Conservation (phyloP, 2,888 invertebrate genomes). For the Cataglyphis altisquamis region DNA sequence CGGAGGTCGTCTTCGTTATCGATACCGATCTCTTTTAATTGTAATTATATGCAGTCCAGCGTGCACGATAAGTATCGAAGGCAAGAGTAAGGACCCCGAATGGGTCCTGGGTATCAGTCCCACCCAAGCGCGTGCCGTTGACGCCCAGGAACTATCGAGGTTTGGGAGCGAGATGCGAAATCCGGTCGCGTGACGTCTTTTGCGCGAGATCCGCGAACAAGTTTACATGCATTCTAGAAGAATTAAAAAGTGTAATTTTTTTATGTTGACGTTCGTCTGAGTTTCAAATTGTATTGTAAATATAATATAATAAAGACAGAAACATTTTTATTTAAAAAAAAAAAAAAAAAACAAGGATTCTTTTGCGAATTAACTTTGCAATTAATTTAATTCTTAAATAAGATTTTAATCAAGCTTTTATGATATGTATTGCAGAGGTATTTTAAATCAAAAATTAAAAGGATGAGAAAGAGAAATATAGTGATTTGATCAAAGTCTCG, state of each 20-base stretch:
- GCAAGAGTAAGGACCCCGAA: conserved; percentile 60
- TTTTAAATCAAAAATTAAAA: not conserved
- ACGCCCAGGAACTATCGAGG: conserved; percentile 80
- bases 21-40: conserved; percentile 85
- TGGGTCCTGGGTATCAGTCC: conserved; percentile 74
- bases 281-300: not conserved
- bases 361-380: not conserved
- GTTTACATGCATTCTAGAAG: not conserved
- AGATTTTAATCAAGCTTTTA: not conserved
- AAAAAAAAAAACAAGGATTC: not conserved
- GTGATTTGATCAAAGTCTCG: not conserved
- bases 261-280: not conserved
- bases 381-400: not conserved
- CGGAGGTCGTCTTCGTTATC: conserved; percentile 77
- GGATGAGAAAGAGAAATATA: not conserved
- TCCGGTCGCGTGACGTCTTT: conserved; percentile 10
- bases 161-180: conserved; percentile 65
- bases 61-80: conserved; percentile 73
- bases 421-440: not conserved
- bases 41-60: conserved; percentile 85
- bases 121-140: conserved; percentile 85
- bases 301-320: not conserved
- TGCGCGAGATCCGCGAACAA: not conserved
- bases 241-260: not conserved
- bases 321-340: not conserved